Conservation (phyloP, 2,797 vertebrate species). For the Ptychadena robeensis region DNA sequence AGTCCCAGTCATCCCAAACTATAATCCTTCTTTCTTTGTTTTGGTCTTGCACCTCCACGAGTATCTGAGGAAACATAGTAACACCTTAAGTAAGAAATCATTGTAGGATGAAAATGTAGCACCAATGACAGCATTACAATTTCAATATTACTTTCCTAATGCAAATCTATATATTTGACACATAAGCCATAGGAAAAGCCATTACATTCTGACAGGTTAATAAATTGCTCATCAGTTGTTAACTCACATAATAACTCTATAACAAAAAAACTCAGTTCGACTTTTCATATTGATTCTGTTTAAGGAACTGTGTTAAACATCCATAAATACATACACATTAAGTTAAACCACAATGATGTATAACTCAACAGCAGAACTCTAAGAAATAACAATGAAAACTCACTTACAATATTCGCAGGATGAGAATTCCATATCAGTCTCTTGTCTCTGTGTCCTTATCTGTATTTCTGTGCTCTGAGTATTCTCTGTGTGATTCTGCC, state of each 20-base stretch:
- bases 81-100: neutral
- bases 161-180: constrained; percentile 4
- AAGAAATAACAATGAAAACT: constrained; percentile 65
- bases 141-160: neutral
- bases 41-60: constrained; percentile 64
- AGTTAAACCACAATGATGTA: neutral
- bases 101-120: neutral
- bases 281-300: constrained; percentile 6
- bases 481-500: constrained; percentile 62
- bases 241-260: neutral
- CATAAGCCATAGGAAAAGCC: constrained; percentile 15
- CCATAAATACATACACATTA: neutral
- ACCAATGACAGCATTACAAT: neutral
- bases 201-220: neutral
- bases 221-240: constrained; percentile 32
- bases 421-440: constrained; percentile 58
- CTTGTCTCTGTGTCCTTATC: constrained; percentile 52
- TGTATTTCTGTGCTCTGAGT: constrained; percentile 45
- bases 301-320: neutral
- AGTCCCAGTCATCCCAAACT: constrained; percentile 66
- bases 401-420: constrained; percentile 45
- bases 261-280: neutral
- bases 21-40: constrained; percentile 65
- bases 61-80: constrained; percentile 16
- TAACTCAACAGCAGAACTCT: neutral